Evolutionary conservation across 2,888 invertebrate genomes (phyloP), one percentile per base, ranked within the genome.

Genomic region (Yponomeuta sedellus): DNA sequence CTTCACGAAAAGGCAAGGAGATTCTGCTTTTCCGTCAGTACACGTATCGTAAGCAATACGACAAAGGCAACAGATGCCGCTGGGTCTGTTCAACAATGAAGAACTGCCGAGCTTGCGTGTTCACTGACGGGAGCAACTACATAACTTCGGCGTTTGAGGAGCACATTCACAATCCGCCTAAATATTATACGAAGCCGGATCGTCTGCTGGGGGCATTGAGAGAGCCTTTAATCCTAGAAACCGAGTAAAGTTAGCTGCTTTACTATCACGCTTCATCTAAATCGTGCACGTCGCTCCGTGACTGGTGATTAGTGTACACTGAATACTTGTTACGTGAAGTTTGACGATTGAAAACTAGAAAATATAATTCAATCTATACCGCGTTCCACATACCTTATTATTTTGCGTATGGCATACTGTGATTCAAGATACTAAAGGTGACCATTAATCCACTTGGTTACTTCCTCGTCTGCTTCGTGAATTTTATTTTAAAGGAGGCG

Each of bases 31-130:
- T 83, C 71, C 80, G 82, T 1, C 77, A 81, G 64, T 88, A 78
- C 67, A 91, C 91, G 0, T 91, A 91, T 67, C 78, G 89, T 2
- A 86, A 82, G 68, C 88, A 89, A 63, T 88, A 90, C 70, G 70
- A 71, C 4, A 84, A 79, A 59, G 70, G 69, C 0, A 72, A 74
- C 6, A 79, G 77, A 40, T 70, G 77, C 6, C 82, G 90, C 25
- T 91, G 90, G 90, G 82, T 86, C 0, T 91, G 91, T 66, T 89
- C 91, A 12, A 90, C 85, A 0, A 68, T 77, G 66, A 90, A 89
- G 72, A 88, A 86, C 71, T 91, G 91, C 70, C 78, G 79, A 2
- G 89, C 80, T 0, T 79, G 75, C 66, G 82, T 91, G 5, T 88
- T 86, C 69, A 91, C 90, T 0, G 81, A 85, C 61, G 68, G 66